Conservation (phyloP, 2,113 vertebrate genomes). For the Podarcis raffonei region DNA sequence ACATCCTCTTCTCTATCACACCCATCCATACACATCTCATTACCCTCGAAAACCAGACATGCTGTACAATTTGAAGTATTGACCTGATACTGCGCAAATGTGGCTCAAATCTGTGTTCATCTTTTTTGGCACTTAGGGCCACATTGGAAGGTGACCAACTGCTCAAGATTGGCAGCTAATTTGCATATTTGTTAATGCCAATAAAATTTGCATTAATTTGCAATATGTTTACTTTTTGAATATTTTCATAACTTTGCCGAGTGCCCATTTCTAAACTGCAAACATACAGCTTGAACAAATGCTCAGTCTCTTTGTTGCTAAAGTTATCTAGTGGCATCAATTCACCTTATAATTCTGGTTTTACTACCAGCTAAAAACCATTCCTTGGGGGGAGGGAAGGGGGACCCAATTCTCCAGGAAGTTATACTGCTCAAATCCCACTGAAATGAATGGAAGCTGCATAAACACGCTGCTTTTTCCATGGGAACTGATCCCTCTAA, state of each 20-base stretch:
- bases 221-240: constrained; percentile 46
- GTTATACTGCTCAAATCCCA: background rate
- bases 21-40: constrained; percentile 34
- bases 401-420: background rate
- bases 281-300: constrained; percentile 42
- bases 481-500: background rate
- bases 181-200: constrained; percentile 45
- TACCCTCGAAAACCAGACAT: constrained; percentile 38
- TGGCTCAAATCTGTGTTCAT: constrained; percentile 45
- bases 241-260: constrained; percentile 44
- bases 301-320: constrained; percentile 30
- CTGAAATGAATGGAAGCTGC: background rate
- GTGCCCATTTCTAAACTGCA: constrained; percentile 37
- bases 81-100: constrained; percentile 42
- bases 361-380: background rate
- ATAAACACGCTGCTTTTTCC: background rate
- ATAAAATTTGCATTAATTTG: constrained; percentile 47
- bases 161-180: constrained; percentile 40
- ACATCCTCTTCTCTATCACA: constrained; percentile 29
- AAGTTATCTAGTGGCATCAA: constrained; percentile 10
- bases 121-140: constrained; percentile 42
- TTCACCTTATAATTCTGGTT: background rate
- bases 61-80: constrained; percentile 38
- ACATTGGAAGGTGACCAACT: constrained; percentile 44
- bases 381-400: background rate